These are phyloP conservation scores for Rhaphigaster nebulosa DNA, from an alignment of 2,888 invertebrate genomes.

Conservation along the genomic window DNA sequence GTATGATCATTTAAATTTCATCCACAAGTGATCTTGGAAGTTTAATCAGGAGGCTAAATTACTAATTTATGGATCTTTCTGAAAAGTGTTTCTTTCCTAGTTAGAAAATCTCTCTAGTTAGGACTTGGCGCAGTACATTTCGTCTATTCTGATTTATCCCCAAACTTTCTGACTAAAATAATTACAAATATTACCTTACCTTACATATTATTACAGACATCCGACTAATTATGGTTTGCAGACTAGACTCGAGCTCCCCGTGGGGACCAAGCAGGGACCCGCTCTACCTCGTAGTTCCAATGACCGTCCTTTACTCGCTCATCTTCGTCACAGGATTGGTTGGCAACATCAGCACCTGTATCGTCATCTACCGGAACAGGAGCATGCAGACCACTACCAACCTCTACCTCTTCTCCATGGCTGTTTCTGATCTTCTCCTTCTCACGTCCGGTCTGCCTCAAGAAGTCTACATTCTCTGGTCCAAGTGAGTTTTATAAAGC, in stretches of 20 bases:
- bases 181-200: neutral
- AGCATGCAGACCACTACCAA: constrained; percentile 90
- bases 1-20: too few relatives aligned
- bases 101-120: neutral
- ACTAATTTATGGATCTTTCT: too few relatives aligned
- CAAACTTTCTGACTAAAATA: too few relatives aligned
- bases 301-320: constrained; percentile 77
- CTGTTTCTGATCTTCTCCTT: constrained; percentile 82
- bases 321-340: constrained; percentile 82
- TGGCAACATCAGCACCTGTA: constrained; percentile 85
- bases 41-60: too few relatives aligned
- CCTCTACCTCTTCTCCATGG: constrained; percentile 85
- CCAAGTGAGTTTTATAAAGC: constrained; percentile 69
- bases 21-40: too few relatives aligned
- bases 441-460: constrained; percentile 83
- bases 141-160: too few relatives aligned
- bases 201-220: neutral
- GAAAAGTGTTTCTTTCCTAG: neutral
- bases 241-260: constrained; percentile 9
- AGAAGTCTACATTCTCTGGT: constrained; percentile 83
- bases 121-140: neutral
- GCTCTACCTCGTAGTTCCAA: constrained; percentile 75
- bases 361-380: constrained; percentile 81
- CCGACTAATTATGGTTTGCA: neutral
- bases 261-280: constrained; percentile 69